Evolutionary conservation across 2,113 vertebrate genomes (phyloP).

Genomic region (Rana temporaria): DNA sequence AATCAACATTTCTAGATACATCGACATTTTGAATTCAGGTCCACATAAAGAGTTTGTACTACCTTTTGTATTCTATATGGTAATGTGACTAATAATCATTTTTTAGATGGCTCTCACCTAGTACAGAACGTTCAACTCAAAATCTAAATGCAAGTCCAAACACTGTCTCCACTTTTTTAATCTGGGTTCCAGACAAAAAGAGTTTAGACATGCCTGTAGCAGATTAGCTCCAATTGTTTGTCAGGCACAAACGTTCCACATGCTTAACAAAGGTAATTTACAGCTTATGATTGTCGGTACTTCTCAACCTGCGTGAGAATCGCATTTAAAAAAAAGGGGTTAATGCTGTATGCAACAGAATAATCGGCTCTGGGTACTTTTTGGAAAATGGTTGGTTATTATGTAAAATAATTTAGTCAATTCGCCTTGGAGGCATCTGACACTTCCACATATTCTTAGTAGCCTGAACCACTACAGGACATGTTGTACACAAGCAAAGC

Average conservation of each 20-base stretch:
- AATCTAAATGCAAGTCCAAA: background rate
- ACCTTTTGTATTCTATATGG: no score
- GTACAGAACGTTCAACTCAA: no score
- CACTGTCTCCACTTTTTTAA: background rate
- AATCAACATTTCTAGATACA: no score
- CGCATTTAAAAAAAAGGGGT: no score
- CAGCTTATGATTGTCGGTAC: no score
- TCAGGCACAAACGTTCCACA: background rate
- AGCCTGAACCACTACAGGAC: background rate
- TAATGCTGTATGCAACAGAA: background rate
- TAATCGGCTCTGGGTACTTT: background rate
- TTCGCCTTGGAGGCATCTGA: background rate
- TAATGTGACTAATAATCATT: no score
- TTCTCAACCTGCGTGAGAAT: no score
- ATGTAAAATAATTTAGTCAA: background rate
- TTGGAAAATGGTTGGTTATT: background rate
- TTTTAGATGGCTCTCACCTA: no score
- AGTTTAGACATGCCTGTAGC: background rate
- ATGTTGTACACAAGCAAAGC: background rate
- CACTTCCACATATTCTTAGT: background rate
- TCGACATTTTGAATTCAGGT: no score
- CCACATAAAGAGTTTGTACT: no score
- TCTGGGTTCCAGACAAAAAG: constrained; percentile 11
- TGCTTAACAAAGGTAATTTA: background rate
- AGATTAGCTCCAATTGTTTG: background rate